Base-by-base conservation (phyloP, 2,888 invertebrate genomes). In the Melikaiella ostensackeni region DNA sequence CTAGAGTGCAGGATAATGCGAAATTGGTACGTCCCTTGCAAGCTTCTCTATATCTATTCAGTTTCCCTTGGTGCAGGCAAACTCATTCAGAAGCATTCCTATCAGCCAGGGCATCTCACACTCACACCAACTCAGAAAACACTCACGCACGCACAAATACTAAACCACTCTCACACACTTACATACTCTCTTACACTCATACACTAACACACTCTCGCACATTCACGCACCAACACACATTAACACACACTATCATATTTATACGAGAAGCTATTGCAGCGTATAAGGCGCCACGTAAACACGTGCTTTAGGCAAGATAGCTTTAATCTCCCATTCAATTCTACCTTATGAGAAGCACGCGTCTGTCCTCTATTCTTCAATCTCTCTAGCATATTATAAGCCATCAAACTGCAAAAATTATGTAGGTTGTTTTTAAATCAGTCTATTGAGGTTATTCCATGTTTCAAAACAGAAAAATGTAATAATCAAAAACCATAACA, bases 221-320 rank as follows among this genome's bases (percentile, higher is more conserved):
- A 4, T 13, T 35, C 35, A 35, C 11, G 13, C 38, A 50, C n/a
- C n/a, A n/a, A 3, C 50, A n/a, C 9, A 9, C 50, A 24, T 24
- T 21, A 7, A 27, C 38, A 35, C 24, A 42, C 27, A 42, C 9
- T 16, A 38, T 38, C 16, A 2, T 8, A 24, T 27, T 24, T 42
- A 42, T 66, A 42, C 24, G 6, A 24, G 42, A 42, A 66, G 46
- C 66, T 66, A 66, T 66, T 66, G 66, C 46, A 46, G 27, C 66
- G 42, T 42, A 13, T 64, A 13, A 27, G 66, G 42, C 66, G 66
- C 24, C 42, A 66, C 27, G 24, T 66, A 46, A 38, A 35, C 66
- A 66, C 19, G 35, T 42, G 66, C 42, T 66, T 66, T 38, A 64
- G 24, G 64, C 64, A 64, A 66, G 42, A 66, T 66, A 66, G 42